Conservation (phyloP, 1,140 invertebrate species). For the Periplaneta americana region DNA sequence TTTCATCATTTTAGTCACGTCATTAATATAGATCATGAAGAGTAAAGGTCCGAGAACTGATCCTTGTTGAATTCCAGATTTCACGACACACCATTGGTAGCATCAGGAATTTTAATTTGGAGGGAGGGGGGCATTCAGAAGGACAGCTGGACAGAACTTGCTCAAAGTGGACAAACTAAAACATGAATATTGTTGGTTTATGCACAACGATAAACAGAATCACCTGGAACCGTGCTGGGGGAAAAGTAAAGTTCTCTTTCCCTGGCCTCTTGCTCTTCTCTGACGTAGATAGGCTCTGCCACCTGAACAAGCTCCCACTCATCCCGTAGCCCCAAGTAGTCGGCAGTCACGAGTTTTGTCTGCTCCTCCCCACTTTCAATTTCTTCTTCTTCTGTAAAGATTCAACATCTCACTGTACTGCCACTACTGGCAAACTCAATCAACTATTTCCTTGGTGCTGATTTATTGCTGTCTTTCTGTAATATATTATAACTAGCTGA, state of each 20-base stretch:
- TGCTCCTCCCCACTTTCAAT: conserved; percentile 16
- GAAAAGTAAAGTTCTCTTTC: conserved; percentile 27
- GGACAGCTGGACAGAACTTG: too few species aligned
- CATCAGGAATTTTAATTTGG: too few species aligned
- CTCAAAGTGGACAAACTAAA: too few species aligned
- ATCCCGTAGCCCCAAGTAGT: conserved; percentile 23
- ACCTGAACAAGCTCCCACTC: conserved; percentile 19
- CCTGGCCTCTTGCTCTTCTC: conserved; percentile 15
- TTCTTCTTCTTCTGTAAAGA: background rate
- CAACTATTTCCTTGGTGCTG: background rate
- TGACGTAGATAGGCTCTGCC: conserved; percentile 3
- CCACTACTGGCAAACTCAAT: background rate
- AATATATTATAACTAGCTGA: background rate
- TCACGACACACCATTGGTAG: too few species aligned
- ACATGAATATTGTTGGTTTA: too few species aligned
- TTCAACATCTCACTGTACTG: background rate
- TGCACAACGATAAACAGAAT: too few species aligned
- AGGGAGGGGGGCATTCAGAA: too few species aligned
- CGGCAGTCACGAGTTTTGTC: conserved; percentile 20
- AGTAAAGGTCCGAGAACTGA: too few species aligned
- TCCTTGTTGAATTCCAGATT: too few species aligned
- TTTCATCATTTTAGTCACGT: too few species aligned
- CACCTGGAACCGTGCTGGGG: conserved; percentile 24
- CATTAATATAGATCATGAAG: too few species aligned
- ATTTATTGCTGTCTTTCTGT: background rate